A percentile compares a stretch with the other conserved stretches of the same genome.
Conservation (phyloP, 2,113 vertebrate genomes). For the Mesembrinibis cayennensis region DNA sequence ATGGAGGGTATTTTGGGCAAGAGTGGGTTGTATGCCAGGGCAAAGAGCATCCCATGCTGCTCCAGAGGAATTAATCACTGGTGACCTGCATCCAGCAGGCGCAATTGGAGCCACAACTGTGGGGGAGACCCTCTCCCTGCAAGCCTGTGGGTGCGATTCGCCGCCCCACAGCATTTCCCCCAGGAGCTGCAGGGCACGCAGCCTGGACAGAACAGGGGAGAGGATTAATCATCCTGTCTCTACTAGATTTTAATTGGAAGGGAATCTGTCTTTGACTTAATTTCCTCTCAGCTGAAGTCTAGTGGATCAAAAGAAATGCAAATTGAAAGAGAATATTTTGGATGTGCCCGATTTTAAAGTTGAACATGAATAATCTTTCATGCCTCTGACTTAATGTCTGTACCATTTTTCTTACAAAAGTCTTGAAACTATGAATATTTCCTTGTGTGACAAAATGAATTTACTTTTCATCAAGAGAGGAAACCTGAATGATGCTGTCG, state of each 20-base stretch:
- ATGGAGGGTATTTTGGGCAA: neutral
- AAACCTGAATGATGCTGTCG: neutral
- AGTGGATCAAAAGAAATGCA: constrained; percentile 43
- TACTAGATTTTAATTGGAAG: constrained; percentile 30
- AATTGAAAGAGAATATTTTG: constrained; percentile 33
- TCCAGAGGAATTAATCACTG: neutral
- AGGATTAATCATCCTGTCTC: neutral
- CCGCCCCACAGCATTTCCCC: rapidly evolving
- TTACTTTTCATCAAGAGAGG: neutral
- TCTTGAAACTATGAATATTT: neutral
- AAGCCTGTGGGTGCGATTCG: rapidly evolving
- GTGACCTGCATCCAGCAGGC: neutral
- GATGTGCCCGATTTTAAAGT: neutral
- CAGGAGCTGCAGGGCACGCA: rapidly evolving
- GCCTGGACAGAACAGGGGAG: neutral
- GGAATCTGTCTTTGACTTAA: constrained; percentile 9
- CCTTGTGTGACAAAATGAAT: neutral
- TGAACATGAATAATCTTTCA: neutral
- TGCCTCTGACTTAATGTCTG: constrained; percentile 14
- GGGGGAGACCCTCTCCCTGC: rapidly evolving
- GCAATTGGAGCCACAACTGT: rapidly evolving
- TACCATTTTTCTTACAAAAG: neutral
- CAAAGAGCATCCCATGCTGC: neutral
- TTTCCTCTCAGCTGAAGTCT: constrained; percentile 20
- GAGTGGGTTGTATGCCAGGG: neutral